Evolutionary conservation across 2,888 invertebrate species (phyloP).

Genomic region (Stramonita haemastoma): DNA sequence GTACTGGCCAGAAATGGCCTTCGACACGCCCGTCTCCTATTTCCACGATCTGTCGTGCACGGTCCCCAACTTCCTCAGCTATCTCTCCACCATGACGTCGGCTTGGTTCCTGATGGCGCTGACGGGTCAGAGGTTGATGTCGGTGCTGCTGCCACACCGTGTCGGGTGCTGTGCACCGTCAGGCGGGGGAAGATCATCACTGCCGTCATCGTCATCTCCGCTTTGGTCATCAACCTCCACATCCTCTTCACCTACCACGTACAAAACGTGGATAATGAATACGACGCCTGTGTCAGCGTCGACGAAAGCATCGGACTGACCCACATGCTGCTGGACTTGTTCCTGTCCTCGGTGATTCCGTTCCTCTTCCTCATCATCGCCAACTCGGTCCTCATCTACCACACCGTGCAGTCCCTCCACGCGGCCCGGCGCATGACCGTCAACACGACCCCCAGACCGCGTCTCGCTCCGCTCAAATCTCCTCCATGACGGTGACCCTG

Average conservation of each 20-base stretch:
- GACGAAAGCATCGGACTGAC: neutral
- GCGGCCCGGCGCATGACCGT: neutral
- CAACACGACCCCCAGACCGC: neutral
- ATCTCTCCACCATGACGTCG: neutral
- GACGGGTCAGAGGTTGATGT: constrained; percentile 28
- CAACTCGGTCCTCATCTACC: neutral
- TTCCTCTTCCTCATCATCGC: neutral
- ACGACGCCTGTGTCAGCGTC: neutral
- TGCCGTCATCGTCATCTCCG: neutral
- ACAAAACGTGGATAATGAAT: neutral
- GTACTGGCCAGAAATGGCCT: neutral
- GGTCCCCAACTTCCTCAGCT: neutral
- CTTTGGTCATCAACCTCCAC: neutral
- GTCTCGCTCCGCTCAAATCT: neutral
- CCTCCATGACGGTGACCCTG: constrained; percentile 10
- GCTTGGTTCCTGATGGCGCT: constrained; percentile 33
- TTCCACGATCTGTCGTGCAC: neutral
- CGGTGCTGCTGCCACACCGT: neutral
- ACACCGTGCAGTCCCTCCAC: neutral
- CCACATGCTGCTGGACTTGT: neutral
- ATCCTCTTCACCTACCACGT: neutral
- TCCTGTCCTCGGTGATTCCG: neutral
- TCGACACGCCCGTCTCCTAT: neutral
- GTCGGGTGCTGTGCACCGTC: neutral
- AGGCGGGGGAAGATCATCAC: neutral